Base-by-base conservation (phyloP, 1,140 invertebrate species). In the Tribolium madens region DNA sequence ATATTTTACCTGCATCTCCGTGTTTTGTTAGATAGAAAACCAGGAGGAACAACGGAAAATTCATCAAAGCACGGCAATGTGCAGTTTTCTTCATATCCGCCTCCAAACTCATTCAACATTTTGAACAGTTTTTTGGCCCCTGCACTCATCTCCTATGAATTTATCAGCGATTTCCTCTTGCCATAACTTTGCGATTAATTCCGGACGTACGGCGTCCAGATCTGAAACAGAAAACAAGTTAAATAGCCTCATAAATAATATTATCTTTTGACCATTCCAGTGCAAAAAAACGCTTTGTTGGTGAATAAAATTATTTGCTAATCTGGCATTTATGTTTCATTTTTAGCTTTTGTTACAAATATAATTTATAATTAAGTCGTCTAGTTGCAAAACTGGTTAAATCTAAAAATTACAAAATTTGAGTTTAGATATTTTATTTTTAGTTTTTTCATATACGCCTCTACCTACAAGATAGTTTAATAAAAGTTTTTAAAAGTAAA, bases 41-140 rank as follows among this genome's bases (percentile, higher is more conserved):
- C 57, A 81, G 50, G 53, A 81, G 77, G 73, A 81, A 80, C 68
- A 81, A 60, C 36, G 78, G 78, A 73, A 81, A 81, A 70, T 36
- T 80, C 64, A 73, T 75, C 21, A 77, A 75, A 50, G 70, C 46
- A 72, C 33, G 18, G 71, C 48, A 48, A 46, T 57, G 76, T 68
- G 57, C 50, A 42, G 50, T 78, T 50, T 76, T 80, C 79, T 73
- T 78, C 79, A 80, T 80, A 73, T 80, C 77, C 74, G 53, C 48
- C 70, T 50, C 31, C 69, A 73, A 73, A 26, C 50, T 73, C 71
- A 78, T 76, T 69, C 73, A 53, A 73, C 79, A 80, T 80, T 76
- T 80, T 80, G 68, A 64, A 31, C 57, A 64, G 13, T 33, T 64
- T 64, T 64, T 64, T 64, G 57, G 57, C 57, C 33, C 57, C 26